Percentiles rank a stretch among this genome's conserved stretches.
These are phyloP conservation scores for Nysson spinosus DNA, from an alignment of 2,888 invertebrate genomes.

Conservation along the genomic window DNA sequence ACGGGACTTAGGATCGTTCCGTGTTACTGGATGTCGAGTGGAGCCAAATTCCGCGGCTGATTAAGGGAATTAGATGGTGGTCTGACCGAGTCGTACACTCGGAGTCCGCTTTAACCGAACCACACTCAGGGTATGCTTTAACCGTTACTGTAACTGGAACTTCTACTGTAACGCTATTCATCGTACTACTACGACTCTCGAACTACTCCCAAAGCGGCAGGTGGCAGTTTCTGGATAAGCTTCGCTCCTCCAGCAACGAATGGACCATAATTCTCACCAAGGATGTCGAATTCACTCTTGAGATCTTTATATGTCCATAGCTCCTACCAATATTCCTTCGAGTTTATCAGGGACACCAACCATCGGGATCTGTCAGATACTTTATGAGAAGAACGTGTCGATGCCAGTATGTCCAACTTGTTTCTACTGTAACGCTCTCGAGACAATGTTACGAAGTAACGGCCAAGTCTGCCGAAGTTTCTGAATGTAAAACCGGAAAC, in stretches of 20 bases:
- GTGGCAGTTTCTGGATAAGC: constrained; percentile 50
- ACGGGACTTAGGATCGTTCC: constrained; percentile 24
- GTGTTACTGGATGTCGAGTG: constrained; percentile 25
- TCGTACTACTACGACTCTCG: constrained; percentile 28
- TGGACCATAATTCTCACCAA: constrained; percentile 44
- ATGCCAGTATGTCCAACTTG: constrained; percentile 9
- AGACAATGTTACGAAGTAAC: constrained; percentile 7
- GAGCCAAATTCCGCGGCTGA: constrained; percentile 64
- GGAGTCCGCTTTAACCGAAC: constrained; percentile 62
- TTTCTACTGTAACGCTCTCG: not conserved
- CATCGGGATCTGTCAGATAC: constrained; percentile 31
- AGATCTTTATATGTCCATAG: constrained; percentile 13
- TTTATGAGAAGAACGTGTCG: constrained; percentile 43
- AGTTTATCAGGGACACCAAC: constrained; percentile 36
- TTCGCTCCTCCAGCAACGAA: constrained; percentile 43
- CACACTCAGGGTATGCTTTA: constrained; percentile 60
- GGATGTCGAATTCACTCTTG: constrained; percentile 13
- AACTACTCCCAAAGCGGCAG: constrained; percentile 59
- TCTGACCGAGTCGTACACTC: constrained; percentile 58
- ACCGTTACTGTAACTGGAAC: constrained; percentile 59
- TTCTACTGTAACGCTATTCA: constrained; percentile 54
- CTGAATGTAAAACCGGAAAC: not conserved
- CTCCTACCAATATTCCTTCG: constrained; percentile 3
- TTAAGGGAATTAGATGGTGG: constrained; percentile 70
- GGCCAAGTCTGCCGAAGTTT: no score